Conservation (phyloP, 2,888 invertebrate genomes). For the Eupithecia exiguata region DNA sequence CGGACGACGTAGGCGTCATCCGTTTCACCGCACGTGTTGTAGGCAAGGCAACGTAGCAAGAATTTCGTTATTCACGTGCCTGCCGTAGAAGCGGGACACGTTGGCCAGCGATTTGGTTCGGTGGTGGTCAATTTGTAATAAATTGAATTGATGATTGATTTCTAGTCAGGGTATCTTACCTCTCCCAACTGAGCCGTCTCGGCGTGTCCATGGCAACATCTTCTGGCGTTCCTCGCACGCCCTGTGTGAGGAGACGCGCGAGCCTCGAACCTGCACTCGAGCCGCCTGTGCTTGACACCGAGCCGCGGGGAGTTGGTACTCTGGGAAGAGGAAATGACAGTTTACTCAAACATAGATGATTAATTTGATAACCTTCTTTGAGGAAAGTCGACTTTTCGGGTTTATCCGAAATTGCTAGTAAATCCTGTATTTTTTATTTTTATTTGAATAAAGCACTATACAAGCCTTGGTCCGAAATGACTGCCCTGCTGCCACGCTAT, state of each 20-base stretch:
- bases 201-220: conserved; percentile 76
- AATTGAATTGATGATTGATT: not conserved
- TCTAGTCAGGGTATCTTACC: conserved; percentile 71
- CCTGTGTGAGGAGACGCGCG: conserved; percentile 69
- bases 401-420: too few relatives aligned
- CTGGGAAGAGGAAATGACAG: conserved; percentile 46
- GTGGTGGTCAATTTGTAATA: not conserved
- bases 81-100: not conserved
- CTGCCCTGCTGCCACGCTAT: too few relatives aligned
- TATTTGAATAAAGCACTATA: too few relatives aligned
- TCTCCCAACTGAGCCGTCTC: conserved; percentile 86
- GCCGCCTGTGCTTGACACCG: conserved; percentile 72
- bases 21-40: too few relatives aligned
- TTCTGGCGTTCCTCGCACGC: conserved; percentile 72
- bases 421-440: too few relatives aligned
- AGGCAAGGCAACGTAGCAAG: not conserved
- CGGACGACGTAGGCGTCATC: not conserved
- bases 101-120: not conserved
- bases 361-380: too few relatives aligned
- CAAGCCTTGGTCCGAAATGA: too few relatives aligned
- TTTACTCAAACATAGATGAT: too few relatives aligned
- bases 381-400: too few relatives aligned
- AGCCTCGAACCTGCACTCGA: conserved; percentile 65
- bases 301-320: conserved; percentile 75
- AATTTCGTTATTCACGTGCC: not conserved